Conservation (phyloP, 2,113 vertebrate genomes). For the Mus spicilegus region DNA sequence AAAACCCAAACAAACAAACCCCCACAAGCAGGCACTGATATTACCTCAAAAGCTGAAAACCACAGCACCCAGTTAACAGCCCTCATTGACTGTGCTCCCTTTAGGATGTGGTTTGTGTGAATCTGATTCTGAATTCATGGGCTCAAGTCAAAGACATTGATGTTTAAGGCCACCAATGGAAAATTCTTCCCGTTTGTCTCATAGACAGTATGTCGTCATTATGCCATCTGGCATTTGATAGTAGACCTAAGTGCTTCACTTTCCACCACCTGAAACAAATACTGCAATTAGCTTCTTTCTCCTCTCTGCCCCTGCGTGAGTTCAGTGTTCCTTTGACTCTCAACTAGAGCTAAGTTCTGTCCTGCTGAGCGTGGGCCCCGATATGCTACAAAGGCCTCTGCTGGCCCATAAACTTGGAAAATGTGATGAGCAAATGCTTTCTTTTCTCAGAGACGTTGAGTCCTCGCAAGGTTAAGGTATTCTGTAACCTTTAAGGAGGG, state of each 20-base stretch:
- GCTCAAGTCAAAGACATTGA: neutral
- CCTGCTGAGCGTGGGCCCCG: neutral
- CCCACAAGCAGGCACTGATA: neutral
- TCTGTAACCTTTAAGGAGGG: neutral
- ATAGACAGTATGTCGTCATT: neutral
- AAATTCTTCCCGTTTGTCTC: constrained; percentile 37
- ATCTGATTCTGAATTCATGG: neutral
- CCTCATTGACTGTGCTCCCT: neutral
- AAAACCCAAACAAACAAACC: neutral
- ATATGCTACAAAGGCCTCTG: neutral
- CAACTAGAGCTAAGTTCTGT: constrained; percentile 34
- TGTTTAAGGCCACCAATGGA: neutral
- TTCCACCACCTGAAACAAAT: constrained; percentile 14
- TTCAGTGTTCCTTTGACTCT: constrained; percentile 14
- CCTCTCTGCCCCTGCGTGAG: neutral
- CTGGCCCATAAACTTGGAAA: neutral
- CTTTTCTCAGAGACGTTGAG: neutral
- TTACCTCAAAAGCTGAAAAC: neutral
- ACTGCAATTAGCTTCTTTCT: constrained; percentile 19
- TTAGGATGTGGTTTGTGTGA: neutral
- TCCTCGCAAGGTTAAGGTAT: neutral
- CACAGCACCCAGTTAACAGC: neutral
- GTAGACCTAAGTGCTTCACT: neutral
- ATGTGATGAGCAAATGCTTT: neutral
- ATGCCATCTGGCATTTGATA: constrained; percentile 52